Evolutionary conservation across 1,140 invertebrate species (phyloP), one percentile per base, ranked within the genome.

Genomic region (Theocolax elegans): DNA sequence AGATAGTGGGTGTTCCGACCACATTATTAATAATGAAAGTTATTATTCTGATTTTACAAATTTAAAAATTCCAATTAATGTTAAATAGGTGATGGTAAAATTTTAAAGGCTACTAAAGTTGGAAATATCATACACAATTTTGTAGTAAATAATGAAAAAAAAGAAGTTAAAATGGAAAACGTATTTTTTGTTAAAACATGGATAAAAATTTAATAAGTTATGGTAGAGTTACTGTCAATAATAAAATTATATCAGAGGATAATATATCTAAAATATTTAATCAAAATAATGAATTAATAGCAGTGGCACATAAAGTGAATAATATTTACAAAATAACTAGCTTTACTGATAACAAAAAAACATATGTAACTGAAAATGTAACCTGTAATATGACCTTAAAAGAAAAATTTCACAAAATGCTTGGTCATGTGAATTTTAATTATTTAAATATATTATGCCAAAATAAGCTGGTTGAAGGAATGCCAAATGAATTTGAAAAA

Each of bases 261-360:
- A 23, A 38, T 3, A 25, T 13, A 9, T 21, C 62, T 25, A 38
- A 53, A 40, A 25, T 65, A 31, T 40, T 27, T 46, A 15, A 51
- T 53, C 51, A n/a, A 38, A 27, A 53, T 15, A 65, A 65, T 65
- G 21, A 65, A 25, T 38, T 65, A 76, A 74, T 53, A 1, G 48
- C 29, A 23, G 10, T 65, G 2, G 48, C 48, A 3, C 17, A 12
- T 1, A 53, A 65, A 13, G n/a, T 31, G 40, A 49, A 40, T 7
- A n/a, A 19, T 13, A n/a, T 53, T 1, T 65, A 53, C 17, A n/a
- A 65, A 12, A 51, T 65, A n/a, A 38, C 0, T 23, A 65, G 44
- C 21, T 48, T 23, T 35, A 13, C 9, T 25, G 59, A 48, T 3
- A 35, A 35, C 15, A 44, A 51, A 23, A 6, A 51, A 51, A 21